Evolutionary conservation across 2,888 invertebrate genomes (phyloP).

Genomic region (Phalera bucephala): DNA sequence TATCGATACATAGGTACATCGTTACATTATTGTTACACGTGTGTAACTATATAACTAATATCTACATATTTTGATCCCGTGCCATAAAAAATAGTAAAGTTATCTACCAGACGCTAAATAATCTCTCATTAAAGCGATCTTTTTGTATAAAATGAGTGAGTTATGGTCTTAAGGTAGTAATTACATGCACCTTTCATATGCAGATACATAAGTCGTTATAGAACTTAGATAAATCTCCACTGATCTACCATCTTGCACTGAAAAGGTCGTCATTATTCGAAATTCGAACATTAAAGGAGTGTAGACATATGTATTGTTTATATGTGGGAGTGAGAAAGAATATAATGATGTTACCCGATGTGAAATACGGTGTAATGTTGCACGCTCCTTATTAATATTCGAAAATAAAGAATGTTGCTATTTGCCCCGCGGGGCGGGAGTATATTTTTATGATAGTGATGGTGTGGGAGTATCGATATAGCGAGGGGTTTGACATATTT

Average conservation of each 20-base stretch:
- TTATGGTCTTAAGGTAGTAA: constrained; percentile 32
- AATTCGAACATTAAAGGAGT: constrained; percentile 54
- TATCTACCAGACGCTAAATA: no score
- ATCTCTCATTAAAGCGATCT: not conserved
- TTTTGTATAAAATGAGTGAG: constrained; percentile 17
- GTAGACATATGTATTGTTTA: constrained; percentile 25
- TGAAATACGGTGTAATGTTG: constrained; percentile 79
- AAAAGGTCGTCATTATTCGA: constrained; percentile 35
- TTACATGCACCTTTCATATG: constrained; percentile 28
- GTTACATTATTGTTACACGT: no score
- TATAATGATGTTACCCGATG: constrained; percentile 65
- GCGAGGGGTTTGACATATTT: constrained; percentile 5
- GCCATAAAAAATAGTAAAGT: no score
- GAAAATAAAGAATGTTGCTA: constrained; percentile 79
- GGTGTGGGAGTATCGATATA: constrained; percentile 33
- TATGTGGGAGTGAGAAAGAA: constrained; percentile 36
- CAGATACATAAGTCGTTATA: constrained; percentile 26
- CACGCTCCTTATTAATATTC: constrained; percentile 79
- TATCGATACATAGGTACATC: no score
- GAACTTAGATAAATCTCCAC: constrained; percentile 45
- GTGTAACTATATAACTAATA: no score
- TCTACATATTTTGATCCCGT: no score
- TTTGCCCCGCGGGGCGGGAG: constrained; percentile 66
- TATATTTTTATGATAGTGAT: constrained; percentile 58
- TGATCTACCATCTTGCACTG: constrained; percentile 45